Base-by-base conservation (phyloP, 2,888 invertebrate genomes). In the Polymixis flavicincta region DNA sequence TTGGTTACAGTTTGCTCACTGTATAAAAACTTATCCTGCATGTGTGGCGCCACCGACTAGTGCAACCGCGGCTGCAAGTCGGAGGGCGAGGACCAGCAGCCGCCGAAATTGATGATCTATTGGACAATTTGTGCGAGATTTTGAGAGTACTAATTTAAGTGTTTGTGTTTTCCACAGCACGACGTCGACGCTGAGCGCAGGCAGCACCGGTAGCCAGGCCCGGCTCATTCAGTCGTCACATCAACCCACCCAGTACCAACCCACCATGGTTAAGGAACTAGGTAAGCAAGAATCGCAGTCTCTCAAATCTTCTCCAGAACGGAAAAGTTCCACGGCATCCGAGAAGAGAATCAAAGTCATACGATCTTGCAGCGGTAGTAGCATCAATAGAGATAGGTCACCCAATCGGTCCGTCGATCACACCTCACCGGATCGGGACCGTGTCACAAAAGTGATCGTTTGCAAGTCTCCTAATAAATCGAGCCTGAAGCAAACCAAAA, bases 141-240 rank as follows among this genome's bases (percentile, higher is more conserved):
- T 11, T 45, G 17, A 57, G 2, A 60, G 5, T 42, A 66, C 32
- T 79, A 57, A 25, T 55, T 57, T 48, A 19, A 25, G 14, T 72
- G 59, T 68, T 69, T 81, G 45, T 79, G 25, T 80, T 57, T 77
- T 88, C 96, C 95, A 90, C 97, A 99, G 99, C 97, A 99, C 99
- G 91, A 99, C 99, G 89, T 99, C 99, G 90, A 99, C 99, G 83
- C 97, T 99, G 92, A 99, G 99, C 89, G 99, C 99, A 80, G 99
- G 99, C 92, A 99, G 99, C 95, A 99, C 99, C 71, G 98, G 99
- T 91, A 98, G 98, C 94, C 98, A 99, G 96, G 99, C 99, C 78
- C 97, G 98, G 91, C 97, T 99, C 92, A 98, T 99, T 93, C 99
- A 99, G 96, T 98, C 99, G 86, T 99, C 99, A 88, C 98, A 99